Evolutionary conservation across 2,797 vertebrate genomes (phyloP).

Genomic region (Phyllotis vaccarum): DNA sequence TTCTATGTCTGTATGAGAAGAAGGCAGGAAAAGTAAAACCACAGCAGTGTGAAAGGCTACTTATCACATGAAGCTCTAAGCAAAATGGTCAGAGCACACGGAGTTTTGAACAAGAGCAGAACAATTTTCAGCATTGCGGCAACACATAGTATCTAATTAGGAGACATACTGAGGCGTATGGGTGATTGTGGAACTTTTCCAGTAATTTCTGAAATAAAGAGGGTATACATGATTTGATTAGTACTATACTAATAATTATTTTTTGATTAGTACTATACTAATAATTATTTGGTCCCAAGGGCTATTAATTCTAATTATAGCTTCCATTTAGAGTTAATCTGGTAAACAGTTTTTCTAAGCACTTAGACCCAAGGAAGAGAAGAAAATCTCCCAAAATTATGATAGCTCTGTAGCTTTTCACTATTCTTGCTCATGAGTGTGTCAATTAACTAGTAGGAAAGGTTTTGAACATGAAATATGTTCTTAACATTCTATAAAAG

Average conservation of each 20-base stretch:
- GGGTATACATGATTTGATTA: slow-evolving; percentile 5
- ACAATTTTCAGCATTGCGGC: not conserved
- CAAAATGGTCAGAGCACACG: not conserved
- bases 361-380: not conserved
- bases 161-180: not conserved
- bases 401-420: not conserved
- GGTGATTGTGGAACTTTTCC: not conserved
- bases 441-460: not conserved
- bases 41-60: not conserved
- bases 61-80: not conserved
- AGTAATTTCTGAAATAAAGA: slow-evolving; percentile 57
- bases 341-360: not conserved
- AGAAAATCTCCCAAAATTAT: not conserved
- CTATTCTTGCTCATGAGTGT: not conserved
- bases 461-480: not conserved
- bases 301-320: slow-evolving; percentile 52
- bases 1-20: not conserved
- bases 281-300: not conserved
- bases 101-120: not conserved
- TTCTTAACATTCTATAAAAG: not conserved
- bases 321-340: slow-evolving; percentile 41
- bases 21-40: not conserved
- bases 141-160: not conserved
- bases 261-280: not conserved
- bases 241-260: not conserved